Evolutionary conservation across 2,113 vertebrate species (phyloP), one percentile per base, ranked within the genome.

Genomic region (Ceyx melanurus): DNA sequence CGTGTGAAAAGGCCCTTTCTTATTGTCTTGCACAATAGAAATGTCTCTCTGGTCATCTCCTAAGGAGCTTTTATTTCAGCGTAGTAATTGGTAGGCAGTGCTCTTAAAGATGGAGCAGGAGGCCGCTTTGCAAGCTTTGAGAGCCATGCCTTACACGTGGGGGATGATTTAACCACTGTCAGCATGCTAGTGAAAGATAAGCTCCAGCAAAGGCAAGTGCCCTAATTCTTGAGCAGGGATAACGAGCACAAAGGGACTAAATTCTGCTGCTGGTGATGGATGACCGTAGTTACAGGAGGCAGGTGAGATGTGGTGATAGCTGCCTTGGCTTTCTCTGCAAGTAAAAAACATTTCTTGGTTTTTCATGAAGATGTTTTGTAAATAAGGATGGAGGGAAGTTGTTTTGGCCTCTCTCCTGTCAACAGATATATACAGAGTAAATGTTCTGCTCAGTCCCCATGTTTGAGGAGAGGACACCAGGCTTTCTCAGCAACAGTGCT

Each of bases 111-210:
- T 13, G 74, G 87, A 93, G 86, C 57, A 76, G 28, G 9, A 70
- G 37, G 28, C 18, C 61, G 40, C 61, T 13, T 66, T 79, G 37
- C 28, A 71, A 60, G 67, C 67, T 82, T 94, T 91, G 64, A 76
- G 19, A 92, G 58, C 60, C 29, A 66, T 58, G 76, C 60, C 64
- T 76, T 85, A 13, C 17, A 43, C 3, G 0, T 54, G 42, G 19
- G 33, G 62, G 33, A 82, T 92, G 87, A 79, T 93, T 93, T 89
- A 89, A 65, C 45, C 35, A 31, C 58, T 89, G 64, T 91, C 78
- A 92, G 74, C 50, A 11, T 87, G 37, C 62, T 82, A 43, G 68
- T 82, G 91, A 66, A 82, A 90, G 81, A 93, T 85, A 89, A 93
- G 71, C 78, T 84, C 73, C 71, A 54, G 84, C 66, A 92, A 75